These are phyloP conservation scores for Astyanax mexicanus DNA, from an alignment of 2,797 vertebrate species.

Conservation along the genomic window DNA sequence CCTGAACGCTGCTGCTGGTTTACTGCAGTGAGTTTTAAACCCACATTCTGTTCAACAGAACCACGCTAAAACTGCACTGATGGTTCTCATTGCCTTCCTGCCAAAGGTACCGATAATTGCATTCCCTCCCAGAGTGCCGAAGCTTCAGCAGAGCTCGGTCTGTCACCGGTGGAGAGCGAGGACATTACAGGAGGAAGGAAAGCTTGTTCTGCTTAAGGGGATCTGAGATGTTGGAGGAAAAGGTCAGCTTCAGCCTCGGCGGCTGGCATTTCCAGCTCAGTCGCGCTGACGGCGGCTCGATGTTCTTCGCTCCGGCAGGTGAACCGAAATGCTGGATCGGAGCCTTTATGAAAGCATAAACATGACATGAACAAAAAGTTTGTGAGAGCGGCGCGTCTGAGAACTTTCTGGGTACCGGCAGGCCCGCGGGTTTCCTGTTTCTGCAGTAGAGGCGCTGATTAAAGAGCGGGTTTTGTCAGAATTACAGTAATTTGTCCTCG, in stretches of 20 bases:
- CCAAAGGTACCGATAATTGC: background rate
- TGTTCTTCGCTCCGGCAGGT: conserved; percentile 51
- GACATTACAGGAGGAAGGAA: conserved; percentile 39
- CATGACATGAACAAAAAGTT: conserved; percentile 57
- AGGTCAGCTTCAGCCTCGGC: conserved; percentile 76
- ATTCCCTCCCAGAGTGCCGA: background rate
- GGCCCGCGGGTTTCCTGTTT: conserved; percentile 21
- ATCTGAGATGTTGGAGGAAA: conserved; percentile 67
- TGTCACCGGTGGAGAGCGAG: conserved; percentile 35
- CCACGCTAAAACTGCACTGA: too few relatives aligned
- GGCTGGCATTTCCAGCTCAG: conserved; percentile 76
- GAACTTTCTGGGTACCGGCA: conserved; percentile 27
- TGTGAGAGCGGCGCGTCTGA: conserved; percentile 26
- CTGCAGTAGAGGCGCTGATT: conserved; percentile 30
- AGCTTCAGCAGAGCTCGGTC: conserved; percentile 34
- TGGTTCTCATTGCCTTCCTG: background rate
- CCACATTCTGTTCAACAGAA: background rate
- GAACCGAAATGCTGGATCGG: conserved; percentile 50
- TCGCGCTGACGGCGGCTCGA: conserved; percentile 52
- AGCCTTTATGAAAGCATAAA: conserved; percentile 42
- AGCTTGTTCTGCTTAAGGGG: conserved; percentile 58
- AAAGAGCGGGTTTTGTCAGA: conserved; percentile 19
- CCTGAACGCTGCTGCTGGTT: too few relatives aligned
- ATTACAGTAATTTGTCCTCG: background rate
- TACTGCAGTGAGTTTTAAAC: background rate